Base-by-base conservation (phyloP, 2,797 vertebrate genomes). In the Hoplostethus atlanticus region DNA sequence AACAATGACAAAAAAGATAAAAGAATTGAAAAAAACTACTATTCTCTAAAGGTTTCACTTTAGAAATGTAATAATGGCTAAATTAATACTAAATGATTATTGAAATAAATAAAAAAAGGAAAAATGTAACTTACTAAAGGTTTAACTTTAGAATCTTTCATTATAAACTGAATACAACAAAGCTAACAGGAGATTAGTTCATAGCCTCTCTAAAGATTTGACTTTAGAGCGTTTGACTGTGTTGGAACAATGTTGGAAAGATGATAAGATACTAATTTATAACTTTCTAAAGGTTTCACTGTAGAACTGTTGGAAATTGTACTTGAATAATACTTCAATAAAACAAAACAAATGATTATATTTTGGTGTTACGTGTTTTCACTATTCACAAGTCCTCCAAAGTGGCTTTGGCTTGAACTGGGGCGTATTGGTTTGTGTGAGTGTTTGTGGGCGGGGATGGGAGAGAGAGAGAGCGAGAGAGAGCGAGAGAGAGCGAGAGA, bases 111-210 rank as follows among this genome's bases (percentile, higher is more conserved):
- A 21, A 21, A 21, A 21, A 21, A 21, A 21, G 21, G 21, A 21
- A 21, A 21, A 21, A 21, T 21, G 21, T 21, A 21, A 21, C 21
- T 21, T 21, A 21, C 21, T 21, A 21, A 21, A 21, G 21, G 84
- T 88, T 89, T 82, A 64, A 88, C 86, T 90, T 89, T 88, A 73
- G 81, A 79, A 62, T 9, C 21, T 54, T 69, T 38, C 16, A 69
- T 30, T 34, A 36, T 64, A 9, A 69, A 50, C 28, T 68, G 38
- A 73, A 59, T 7, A 67, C 34, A 59, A 10, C 5, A 68, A 30
- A 21, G 38, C 38, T 40, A 40, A 40, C 38, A 40, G 9, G 38
- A 40, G 2, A 10, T 40, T 8, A 40, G 38, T 8, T 8, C 9
- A 40, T 40, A 40, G 38, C 38, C 38, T 40, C 38, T 40, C 38